Evolutionary conservation across 1,140 invertebrate species (phyloP).

Genomic region (Eufriesea mexicana): DNA sequence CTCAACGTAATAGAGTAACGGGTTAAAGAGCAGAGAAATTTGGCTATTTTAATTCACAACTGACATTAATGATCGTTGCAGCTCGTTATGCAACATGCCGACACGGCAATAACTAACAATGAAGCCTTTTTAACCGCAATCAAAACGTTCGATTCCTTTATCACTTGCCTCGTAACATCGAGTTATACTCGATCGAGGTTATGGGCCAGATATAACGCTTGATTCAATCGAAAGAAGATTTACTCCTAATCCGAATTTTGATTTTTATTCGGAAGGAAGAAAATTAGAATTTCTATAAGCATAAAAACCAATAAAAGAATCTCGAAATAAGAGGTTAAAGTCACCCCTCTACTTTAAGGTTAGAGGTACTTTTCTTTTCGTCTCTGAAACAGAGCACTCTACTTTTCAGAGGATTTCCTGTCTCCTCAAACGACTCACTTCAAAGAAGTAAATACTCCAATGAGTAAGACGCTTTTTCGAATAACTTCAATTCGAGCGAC

Average conservation of each 20-base stretch:
- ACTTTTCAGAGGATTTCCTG: no score
- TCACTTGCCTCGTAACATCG: neutral
- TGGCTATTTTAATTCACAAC: neutral
- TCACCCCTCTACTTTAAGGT: no score
- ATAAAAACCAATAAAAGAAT: neutral
- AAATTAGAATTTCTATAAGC: neutral
- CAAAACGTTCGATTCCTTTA: neutral
- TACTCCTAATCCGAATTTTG: neutral
- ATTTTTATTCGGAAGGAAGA: neutral
- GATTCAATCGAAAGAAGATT: neutral
- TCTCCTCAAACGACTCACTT: no score
- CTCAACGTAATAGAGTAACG: no score
- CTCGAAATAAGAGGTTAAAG: neutral
- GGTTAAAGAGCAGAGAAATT: neutral
- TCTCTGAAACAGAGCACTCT: no score
- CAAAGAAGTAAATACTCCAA: neutral
- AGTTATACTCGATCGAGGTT: neutral
- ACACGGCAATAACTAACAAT: neutral
- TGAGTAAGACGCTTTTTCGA: neutral
- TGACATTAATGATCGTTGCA: neutral
- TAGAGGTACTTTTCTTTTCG: no score
- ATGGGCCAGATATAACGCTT: neutral
- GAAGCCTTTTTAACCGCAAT: neutral
- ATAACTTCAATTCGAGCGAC: no score
- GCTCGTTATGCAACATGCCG: neutral